These are phyloP conservation scores for Papilio polyxenes DNA, from an alignment of 1,140 invertebrate genomes.

Conservation along the genomic window DNA sequence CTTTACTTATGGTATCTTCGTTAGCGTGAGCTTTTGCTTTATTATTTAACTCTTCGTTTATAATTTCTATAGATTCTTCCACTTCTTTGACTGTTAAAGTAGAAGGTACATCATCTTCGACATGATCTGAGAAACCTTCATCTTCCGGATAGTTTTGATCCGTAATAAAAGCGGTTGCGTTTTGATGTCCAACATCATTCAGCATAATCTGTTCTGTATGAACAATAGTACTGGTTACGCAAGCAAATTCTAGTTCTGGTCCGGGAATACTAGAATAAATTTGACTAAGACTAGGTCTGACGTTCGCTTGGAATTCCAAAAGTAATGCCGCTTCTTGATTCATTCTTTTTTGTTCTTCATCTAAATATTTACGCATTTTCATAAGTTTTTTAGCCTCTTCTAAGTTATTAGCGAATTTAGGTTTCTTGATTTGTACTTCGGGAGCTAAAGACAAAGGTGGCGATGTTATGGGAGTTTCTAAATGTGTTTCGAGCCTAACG, in stretches of 20 bases:
- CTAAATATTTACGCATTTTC: conserved; percentile 84
- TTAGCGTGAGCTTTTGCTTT: conserved; percentile 27
- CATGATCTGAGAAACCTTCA: conserved; percentile 35
- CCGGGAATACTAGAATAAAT: conserved; percentile 76
- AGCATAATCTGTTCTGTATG: conserved; percentile 41
- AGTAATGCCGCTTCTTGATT: conserved; percentile 77
- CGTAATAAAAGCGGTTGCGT: conserved; percentile 40
- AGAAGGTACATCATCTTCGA: conserved; percentile 24
- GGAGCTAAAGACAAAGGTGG: conserved; percentile 66
- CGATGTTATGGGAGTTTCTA: conserved; percentile 62
- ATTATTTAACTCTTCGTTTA: conserved; percentile 37
- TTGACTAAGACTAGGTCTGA: conserved; percentile 74
- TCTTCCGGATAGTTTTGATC: conserved; percentile 26
- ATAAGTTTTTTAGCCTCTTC: conserved; percentile 83
- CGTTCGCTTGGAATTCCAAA: conserved; percentile 76
- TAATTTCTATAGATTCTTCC: conserved; percentile 30
- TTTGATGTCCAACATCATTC: conserved; percentile 34
- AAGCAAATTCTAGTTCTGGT: conserved; percentile 77
- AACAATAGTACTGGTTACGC: conserved; percentile 53
- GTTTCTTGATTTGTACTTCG: conserved; percentile 79
- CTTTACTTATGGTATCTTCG: conserved; percentile 33
- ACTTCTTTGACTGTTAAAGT: conserved; percentile 34
- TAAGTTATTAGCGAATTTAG: conserved; percentile 83
- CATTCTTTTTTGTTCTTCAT: conserved; percentile 81
- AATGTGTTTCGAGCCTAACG: conserved; percentile 67